Evolutionary conservation across 1,140 invertebrate genomes (phyloP).

Genomic region (Heliconius hermathena): DNA sequence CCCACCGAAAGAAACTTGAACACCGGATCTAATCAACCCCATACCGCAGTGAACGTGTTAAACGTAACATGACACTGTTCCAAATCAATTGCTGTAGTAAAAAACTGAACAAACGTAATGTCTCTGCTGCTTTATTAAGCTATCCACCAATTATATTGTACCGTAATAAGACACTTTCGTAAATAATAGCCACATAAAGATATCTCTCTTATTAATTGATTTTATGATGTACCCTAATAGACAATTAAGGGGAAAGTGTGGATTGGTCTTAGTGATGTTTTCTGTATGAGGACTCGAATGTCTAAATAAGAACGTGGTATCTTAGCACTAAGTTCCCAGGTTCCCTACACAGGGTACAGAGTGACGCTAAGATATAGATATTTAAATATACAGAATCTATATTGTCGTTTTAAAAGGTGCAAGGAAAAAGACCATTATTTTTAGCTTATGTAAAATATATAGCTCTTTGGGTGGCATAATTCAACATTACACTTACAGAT

Average conservation of each 20-base stretch:
- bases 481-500: neutral
- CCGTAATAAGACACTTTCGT: neutral
- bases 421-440: no score
- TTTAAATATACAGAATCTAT: no score
- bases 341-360: no score
- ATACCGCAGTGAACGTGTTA: no score
- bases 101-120: neutral
- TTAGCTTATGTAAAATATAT: no score
- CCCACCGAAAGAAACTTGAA: no score
- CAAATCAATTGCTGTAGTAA: neutral
- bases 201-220: neutral
- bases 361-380: no score
- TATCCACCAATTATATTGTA: neutral
- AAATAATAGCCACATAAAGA: neutral
- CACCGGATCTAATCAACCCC: no score
- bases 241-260: neutral
- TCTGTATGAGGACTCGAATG: no score
- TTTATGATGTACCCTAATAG: neutral
- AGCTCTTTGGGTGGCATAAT: no score
- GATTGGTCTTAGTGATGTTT: neutral
- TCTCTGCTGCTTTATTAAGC: neutral
- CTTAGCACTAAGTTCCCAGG: no score
- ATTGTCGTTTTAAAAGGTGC: neutral
- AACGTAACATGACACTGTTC: neutral
- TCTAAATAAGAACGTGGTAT: no score